These are phyloP conservation scores for Sakesphorus luctuosus DNA, from an alignment of 2,113 vertebrate species.

Conservation along the genomic window DNA sequence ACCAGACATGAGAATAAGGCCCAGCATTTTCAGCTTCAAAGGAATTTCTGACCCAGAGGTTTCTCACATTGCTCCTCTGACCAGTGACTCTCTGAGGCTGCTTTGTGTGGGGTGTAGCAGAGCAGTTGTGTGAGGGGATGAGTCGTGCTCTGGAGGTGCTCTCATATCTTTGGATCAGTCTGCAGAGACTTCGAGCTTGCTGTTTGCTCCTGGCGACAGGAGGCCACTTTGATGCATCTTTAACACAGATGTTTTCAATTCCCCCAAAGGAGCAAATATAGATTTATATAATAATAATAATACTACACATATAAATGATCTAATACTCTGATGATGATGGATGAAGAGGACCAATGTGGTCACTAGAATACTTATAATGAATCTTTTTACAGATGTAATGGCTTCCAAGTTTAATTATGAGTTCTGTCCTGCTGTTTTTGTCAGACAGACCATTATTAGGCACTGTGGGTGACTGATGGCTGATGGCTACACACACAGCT, in stretches of 20 bases:
- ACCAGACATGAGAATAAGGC: not conserved
- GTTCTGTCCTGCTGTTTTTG: not conserved
- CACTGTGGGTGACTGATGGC: not conserved
- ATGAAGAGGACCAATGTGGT: not conserved
- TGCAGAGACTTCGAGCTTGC: not conserved
- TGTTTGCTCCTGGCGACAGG: not conserved
- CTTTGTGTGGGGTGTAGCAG: not conserved
- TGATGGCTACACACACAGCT: not conserved
- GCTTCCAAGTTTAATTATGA: not conserved
- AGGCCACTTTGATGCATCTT: not conserved
- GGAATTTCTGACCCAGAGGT: not conserved
- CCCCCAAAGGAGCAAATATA: not conserved
- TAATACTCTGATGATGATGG: not conserved
- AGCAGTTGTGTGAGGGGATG: not conserved
- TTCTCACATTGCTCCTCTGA: rapidly evolving
- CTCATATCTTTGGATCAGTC: not conserved
- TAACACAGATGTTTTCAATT: not conserved
- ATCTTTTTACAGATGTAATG: not conserved
- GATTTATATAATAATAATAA: not conserved
- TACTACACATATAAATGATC: not conserved
- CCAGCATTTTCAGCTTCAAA: not conserved
- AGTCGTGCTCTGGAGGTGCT: not conserved
- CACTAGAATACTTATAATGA: not conserved
- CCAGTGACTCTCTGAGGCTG: not conserved
- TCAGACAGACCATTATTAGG: not conserved